phyloP scores from a whole-genome alignment of 2,888 invertebrate genomes.

The Tenthredo scrophulariae region DNA sequence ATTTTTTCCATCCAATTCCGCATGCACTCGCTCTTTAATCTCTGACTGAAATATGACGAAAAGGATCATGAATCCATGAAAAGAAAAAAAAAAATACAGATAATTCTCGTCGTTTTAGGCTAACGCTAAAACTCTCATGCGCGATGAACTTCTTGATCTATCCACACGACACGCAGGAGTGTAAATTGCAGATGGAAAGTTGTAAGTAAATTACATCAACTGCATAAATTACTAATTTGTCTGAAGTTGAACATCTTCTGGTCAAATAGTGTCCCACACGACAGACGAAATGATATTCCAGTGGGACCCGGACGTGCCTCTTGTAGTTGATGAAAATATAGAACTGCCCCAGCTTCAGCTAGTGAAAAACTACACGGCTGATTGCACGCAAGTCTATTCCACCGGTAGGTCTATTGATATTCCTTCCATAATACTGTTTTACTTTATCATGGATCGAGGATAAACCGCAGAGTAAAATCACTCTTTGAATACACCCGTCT shows the following conservation, averaged over 20 bases:
- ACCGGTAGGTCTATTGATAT: constrained; percentile 82
- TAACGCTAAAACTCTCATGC: constrained; percentile 92
- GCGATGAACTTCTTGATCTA: constrained; percentile 97
- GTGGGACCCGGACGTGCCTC: constrained; percentile 94
- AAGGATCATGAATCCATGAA: too few species aligned
- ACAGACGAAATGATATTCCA: constrained; percentile 96
- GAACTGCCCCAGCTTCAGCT: constrained; percentile 94
- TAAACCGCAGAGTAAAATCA: not conserved
- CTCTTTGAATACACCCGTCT: not conserved
- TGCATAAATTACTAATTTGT: not conserved
- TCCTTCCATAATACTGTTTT: not conserved
- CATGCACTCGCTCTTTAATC: not conserved
- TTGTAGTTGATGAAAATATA: constrained; percentile 94
- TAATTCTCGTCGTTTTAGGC: constrained; percentile 76
- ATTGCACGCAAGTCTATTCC: constrained; percentile 95
- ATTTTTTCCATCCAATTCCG: not conserved
- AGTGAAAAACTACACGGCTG: constrained; percentile 92
- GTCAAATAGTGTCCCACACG: constrained; percentile 91
- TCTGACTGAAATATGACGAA: not conserved
- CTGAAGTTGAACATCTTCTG: not conserved
- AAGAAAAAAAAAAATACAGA: not conserved
- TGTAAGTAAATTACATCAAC: constrained; percentile 83
- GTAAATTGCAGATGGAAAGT: constrained; percentile 96
- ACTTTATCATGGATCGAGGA: not conserved
- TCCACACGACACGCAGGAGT: constrained; percentile 96